phyloP scores from a whole-genome alignment of 2,888 invertebrate species.

The Cyclophora punctaria region DNA sequence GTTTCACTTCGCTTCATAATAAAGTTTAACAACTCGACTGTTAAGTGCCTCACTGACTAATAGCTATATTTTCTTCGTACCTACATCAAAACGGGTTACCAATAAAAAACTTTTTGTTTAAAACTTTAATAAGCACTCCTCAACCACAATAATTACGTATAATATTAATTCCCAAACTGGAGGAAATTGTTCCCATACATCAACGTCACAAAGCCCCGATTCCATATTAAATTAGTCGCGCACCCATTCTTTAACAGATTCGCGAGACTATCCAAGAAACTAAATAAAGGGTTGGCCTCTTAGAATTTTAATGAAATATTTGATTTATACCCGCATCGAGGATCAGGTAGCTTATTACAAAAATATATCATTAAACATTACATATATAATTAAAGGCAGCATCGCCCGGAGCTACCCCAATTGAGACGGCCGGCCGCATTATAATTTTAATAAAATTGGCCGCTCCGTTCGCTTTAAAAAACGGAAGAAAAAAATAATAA shows the following conservation, averaged over 20 bases:
- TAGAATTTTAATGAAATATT: conserved; percentile 73
- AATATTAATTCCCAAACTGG: no score
- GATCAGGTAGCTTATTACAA: conserved; percentile 75
- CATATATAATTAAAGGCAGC: conserved; percentile 70
- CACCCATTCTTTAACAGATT: conserved; percentile 44
- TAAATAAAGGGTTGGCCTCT: conserved; percentile 67
- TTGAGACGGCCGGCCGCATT: conserved; percentile 56
- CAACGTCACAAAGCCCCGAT: conserved; percentile 48
- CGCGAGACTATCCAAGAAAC: conserved; percentile 43
- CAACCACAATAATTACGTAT: neutral
- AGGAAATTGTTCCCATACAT: conserved; percentile 34
- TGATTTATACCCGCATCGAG: conserved; percentile 67
- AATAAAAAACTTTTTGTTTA: conserved; percentile 1
- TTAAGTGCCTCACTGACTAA: no score
- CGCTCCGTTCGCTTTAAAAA: conserved; percentile 47
- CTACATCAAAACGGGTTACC: no score
- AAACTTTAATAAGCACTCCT: conserved; percentile 1
- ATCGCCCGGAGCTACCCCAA: conserved; percentile 70
- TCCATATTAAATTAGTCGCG: conserved; percentile 44
- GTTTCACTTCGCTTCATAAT: no score
- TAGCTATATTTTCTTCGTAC: no score
- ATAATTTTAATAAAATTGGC: conserved; percentile 75
- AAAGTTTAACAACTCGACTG: no score
- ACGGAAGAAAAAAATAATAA: conserved; percentile 48
- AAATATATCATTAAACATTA: conserved; percentile 74